Base-by-base conservation (phyloP, 2,797 vertebrate species). In the Pyrocephalus nanus region DNA sequence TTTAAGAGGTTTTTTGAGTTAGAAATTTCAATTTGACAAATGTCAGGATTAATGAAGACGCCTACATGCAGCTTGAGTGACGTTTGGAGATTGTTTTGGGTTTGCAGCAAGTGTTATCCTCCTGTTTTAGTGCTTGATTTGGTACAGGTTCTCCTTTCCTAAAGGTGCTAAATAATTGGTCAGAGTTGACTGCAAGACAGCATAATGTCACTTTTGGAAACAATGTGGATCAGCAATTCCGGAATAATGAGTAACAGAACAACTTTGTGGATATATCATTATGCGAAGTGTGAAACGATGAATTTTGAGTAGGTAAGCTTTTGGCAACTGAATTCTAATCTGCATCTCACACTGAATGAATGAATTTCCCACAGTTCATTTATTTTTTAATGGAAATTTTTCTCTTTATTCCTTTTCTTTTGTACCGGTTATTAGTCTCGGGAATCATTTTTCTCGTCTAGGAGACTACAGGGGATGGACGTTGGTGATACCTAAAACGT, bases 121-220 rank as follows among this genome's bases (percentile, higher is more conserved):
- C 74, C 61, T 86, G 65, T 13, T 75, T 95, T 88, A 84, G 69
- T 86, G 71, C 71, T 92, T 93, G 78, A 71, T 76, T 95, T 90
- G 60, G 19, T 92, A 47, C 65, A 94, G 90, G 84, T 95, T 93
- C 72, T 84, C 54, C 79, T 85, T 86, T 90, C 77, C 72, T 70
- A 78, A 88, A 83, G 73, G 57, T 50, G 32, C 83, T 93, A 69
- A 95, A 96, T 96, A 95, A 96, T 93, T 92, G 94, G 94, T 92
- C 92, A 80, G 86, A 82, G 69, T 77, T 94, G 93, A 82, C 90
- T 94, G 71, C 90, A 83, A 76, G 82, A 38, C 55, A 58, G 74
- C 36, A 17, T 88, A 92, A 82, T 87, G 82, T 89, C 93, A 88
- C 87, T 95, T 95, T 64, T 78, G 81, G 72, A 95, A 95, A 76